Conservation (phyloP, 1,140 invertebrate genomes). For the Holcopasites calliopsidis region DNA sequence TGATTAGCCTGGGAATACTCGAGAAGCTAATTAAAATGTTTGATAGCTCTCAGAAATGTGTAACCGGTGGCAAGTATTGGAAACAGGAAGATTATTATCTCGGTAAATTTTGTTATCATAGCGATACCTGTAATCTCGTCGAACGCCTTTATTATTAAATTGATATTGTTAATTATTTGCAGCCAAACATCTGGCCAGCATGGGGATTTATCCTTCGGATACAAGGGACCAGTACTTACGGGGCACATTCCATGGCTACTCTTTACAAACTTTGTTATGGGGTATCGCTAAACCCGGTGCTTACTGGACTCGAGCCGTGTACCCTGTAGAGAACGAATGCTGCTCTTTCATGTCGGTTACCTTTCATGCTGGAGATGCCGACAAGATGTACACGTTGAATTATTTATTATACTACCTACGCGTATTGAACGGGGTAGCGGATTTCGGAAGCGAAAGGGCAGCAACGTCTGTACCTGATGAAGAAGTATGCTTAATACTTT, state of each 20-base stretch:
- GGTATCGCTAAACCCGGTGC: slow-evolving; percentile 73
- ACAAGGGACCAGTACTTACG: slow-evolving; percentile 77
- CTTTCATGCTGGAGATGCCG: slow-evolving; percentile 75
- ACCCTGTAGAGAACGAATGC: slow-evolving; percentile 72
- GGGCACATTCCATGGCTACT: slow-evolving; percentile 80
- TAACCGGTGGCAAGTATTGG: slow-evolving; percentile 78
- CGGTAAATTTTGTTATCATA: slow-evolving; percentile 66
- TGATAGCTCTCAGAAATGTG: slow-evolving; percentile 73
- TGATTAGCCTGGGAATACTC: slow-evolving; percentile 76
- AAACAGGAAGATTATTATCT: slow-evolving; percentile 82
- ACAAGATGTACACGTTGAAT: slow-evolving; percentile 78
- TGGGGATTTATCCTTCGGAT: slow-evolving; percentile 78
- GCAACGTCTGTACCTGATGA: slow-evolving; percentile 70
- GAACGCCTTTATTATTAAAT: not conserved
- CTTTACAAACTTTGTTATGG: slow-evolving; percentile 78
- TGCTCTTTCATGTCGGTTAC: slow-evolving; percentile 77
- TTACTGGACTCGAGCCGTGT: slow-evolving; percentile 78
- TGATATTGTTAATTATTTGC: slow-evolving; percentile 4
- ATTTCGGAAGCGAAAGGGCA: slow-evolving; percentile 72
- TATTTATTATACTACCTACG: slow-evolving; percentile 78
- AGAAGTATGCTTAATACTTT: slow-evolving; percentile 60
- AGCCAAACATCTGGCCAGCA: slow-evolving; percentile 78
- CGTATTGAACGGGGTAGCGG: slow-evolving; percentile 66
- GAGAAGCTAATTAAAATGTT: slow-evolving; percentile 72
- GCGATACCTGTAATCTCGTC: not conserved